phyloP scores from a whole-genome alignment of 2,113 vertebrate genomes.

The Panthera tigris region DNA sequence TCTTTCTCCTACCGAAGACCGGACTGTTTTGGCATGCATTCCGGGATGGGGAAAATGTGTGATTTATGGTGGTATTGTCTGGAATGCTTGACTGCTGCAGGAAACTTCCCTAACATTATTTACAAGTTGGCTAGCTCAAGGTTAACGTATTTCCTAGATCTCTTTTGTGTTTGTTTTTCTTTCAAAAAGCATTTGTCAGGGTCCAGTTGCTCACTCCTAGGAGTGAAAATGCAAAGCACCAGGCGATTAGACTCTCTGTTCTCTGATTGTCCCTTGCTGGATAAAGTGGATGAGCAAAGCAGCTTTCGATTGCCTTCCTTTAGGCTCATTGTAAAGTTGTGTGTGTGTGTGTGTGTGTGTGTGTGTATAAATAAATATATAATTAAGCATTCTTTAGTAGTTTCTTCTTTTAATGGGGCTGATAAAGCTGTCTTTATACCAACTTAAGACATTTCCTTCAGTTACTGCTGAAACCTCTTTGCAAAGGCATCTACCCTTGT shows the following conservation, averaged over 20 bases:
- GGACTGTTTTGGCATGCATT: not conserved
- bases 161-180: not conserved
- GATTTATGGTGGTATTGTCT: not conserved
- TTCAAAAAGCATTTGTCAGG: not conserved
- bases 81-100: not conserved
- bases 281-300: not conserved
- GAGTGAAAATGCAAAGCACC: not conserved
- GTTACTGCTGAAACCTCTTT: not conserved
- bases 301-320: not conserved
- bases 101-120: not conserved
- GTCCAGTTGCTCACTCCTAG: not conserved
- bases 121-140: not conserved
- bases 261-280: not conserved
- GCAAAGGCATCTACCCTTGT: not conserved
- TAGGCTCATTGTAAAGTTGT: not conserved
- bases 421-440: not conserved
- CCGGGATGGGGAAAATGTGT: not conserved
- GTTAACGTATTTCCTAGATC: not conserved
- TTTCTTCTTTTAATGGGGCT: not conserved
- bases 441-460: not conserved
- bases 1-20: not conserved
- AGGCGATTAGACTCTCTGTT: not conserved
- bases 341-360: too few relatives aligned
- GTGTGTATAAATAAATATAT: too few relatives aligned
- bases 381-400: not conserved